These are phyloP conservation scores for Drosophila dunni DNA, from an alignment of 1,140 invertebrate genomes.

Conservation along the genomic window DNA sequence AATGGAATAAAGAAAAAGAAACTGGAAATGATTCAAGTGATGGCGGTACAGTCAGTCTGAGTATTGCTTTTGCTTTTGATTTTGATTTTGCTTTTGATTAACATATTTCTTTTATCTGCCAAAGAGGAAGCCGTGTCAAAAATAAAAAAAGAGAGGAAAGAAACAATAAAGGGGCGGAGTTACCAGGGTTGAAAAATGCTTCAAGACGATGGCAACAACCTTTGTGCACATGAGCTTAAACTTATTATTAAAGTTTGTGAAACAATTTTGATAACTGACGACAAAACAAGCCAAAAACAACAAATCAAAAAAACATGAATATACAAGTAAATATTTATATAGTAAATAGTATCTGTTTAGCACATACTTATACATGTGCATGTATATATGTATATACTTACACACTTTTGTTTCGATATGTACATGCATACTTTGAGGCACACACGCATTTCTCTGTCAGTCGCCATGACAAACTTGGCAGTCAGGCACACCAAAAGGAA, in stretches of 20 bases:
- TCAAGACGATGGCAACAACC: neutral
- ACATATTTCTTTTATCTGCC: conserved; percentile 58
- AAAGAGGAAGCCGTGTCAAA: neutral
- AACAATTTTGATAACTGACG: conserved; percentile 19
- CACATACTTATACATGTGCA: neutral
- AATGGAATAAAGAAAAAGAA: neutral
- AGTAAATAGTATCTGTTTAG: conserved; percentile 5
- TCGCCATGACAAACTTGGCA: conserved; percentile 43
- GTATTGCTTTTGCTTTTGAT: conserved; percentile 45
- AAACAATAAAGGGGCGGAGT: neutral
- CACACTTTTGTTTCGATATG: conserved; percentile 1
- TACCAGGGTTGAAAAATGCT: too few species aligned
- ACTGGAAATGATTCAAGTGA: neutral
- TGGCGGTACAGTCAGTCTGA: conserved; percentile 2
- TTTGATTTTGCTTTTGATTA: conserved; percentile 52
- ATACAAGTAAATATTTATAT: neutral
- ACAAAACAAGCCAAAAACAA: neutral
- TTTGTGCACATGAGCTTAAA: conserved; percentile 27
- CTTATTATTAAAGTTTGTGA: conserved; percentile 29
- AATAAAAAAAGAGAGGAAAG: neutral
- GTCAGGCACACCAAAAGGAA: conserved; percentile 32
- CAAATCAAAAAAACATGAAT: conserved; percentile 22
- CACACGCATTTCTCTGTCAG: conserved; percentile 18
- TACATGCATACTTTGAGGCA: neutral
- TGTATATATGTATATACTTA: neutral